A percentile compares a stretch with the other conserved stretches of the same genome.
Evolutionary conservation across 2,797 vertebrate species (phyloP).

Genomic region (Alfaro cultratus): DNA sequence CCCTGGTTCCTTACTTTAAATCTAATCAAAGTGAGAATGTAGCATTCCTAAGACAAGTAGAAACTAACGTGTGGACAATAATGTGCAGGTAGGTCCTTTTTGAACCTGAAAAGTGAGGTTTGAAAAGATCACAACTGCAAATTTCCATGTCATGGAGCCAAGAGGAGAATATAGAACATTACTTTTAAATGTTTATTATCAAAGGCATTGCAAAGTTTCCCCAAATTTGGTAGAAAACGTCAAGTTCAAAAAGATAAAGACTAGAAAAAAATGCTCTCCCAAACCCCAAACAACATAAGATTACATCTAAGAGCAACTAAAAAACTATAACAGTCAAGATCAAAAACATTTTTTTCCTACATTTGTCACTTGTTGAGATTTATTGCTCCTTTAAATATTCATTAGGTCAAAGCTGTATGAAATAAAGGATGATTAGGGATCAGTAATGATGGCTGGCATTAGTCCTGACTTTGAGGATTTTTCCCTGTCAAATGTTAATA

Average conservation of each 20-base stretch:
- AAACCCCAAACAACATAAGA: neutral
- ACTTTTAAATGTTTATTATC: neutral
- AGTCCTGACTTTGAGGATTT: slow-evolving; percentile 9
- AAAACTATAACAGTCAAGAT: neutral
- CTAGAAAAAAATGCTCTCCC: neutral
- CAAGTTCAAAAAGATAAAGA: neutral
- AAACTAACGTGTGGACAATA: neutral
- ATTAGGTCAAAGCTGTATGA: slow-evolving; percentile 32
- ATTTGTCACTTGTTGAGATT: slow-evolving; percentile 13
- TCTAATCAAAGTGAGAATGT: neutral
- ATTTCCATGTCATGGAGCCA: neutral
- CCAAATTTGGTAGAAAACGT: neutral
- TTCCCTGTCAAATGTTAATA: slow-evolving; percentile 1
- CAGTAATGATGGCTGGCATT: slow-evolving; percentile 3
- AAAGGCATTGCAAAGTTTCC: neutral
- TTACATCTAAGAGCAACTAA: neutral
- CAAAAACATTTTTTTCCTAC: neutral
- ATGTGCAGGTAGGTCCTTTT: neutral
- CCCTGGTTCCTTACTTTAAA: neutral
- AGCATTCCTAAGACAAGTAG: neutral
- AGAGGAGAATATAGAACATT: neutral
- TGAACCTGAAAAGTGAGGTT: neutral
- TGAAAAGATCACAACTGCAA: neutral
- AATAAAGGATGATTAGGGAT: slow-evolving; percentile 28
- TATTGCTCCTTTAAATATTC: slow-evolving; percentile 20